phyloP scores from a whole-genome alignment of 1,140 invertebrate genomes.

The Nilaparvata lugens region DNA sequence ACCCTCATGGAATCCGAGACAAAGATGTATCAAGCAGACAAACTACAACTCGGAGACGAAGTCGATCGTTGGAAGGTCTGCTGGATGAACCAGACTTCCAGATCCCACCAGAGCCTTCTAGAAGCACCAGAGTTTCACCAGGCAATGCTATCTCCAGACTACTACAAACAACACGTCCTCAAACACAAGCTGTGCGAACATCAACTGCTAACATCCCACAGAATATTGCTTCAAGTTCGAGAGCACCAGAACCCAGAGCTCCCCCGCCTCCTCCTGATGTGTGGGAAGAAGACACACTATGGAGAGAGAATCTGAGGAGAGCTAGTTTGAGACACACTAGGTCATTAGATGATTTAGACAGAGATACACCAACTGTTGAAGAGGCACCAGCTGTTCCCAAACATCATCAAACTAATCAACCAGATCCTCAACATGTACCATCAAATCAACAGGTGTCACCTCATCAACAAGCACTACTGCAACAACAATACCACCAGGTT shows the following conservation, averaged over 20 bases:
- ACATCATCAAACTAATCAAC: not conserved
- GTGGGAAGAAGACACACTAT: conserved; percentile 73
- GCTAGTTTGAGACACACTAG: conserved; percentile 70
- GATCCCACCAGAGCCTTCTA: conserved; percentile 24
- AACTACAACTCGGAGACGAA: conserved; percentile 28
- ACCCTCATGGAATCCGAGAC: conserved; percentile 38
- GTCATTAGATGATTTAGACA: conserved; percentile 67
- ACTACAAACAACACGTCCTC: conserved; percentile 22
- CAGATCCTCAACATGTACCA: too few relatives aligned
- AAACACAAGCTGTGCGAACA: conserved; percentile 15
- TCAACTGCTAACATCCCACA: conserved; percentile 15
- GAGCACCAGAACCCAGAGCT: conserved; percentile 9
- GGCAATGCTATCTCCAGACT: conserved; percentile 24
- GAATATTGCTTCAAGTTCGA: conserved; percentile 28
- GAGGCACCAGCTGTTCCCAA: not conserved
- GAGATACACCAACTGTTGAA: conserved; percentile 14
- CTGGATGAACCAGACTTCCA: conserved; percentile 43
- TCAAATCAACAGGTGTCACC: too few relatives aligned
- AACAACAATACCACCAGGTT: too few relatives aligned
- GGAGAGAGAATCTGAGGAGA: conserved; percentile 65
- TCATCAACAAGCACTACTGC: too few relatives aligned
- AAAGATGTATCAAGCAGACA: conserved; percentile 29
- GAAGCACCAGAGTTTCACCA: conserved; percentile 18
- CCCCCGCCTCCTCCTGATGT: conserved; percentile 43
- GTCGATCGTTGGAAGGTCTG: conserved; percentile 52